Base-by-base conservation (phyloP, 2,888 invertebrate genomes). In the Aricia artaxerxes region DNA sequence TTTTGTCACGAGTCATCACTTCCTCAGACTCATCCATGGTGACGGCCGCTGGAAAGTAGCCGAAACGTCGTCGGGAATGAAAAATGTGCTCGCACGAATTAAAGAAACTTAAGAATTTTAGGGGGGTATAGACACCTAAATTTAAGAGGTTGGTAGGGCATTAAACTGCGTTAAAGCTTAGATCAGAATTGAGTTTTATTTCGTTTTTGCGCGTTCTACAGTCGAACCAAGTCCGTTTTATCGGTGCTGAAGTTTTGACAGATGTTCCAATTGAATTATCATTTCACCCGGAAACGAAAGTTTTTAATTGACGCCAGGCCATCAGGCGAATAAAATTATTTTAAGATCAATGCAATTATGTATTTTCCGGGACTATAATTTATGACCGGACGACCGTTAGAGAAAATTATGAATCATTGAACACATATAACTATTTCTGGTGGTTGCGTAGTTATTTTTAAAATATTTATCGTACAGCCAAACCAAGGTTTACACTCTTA, bases 211-310 rank as follows among this genome's bases (percentile, higher is more conserved):
- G 31, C 11, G 9, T 64, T 11, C 13, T 13, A 13, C 35, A 69
- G 13, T 4, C 11, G 69, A 69, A 69, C 4, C 0, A 38, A 38
- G 35, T 69, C 31, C 35, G 35, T 69, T 69, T 69, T 35, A 69
- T 64, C 64, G 24, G 24, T 24, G 69, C 4, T 69, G 69, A 69
- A 69, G 69, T 69, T 35, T 35, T 69, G 69, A 13, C 69, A 69
- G 69, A 69, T 69, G 13, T 69, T 69, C 1, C 13, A 35, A 9
- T 35, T 69, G 4, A 69, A 38, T 69, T 6, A 69, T 69, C 35
- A 38, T 35, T 69, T 69, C 69, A 69, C 35, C 16, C 35, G 69
- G 69, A 35, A 69, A 11, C 9, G 35, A 35, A 35, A 69, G 35
- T 13, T 69, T 38, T 69, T 35, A 69, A 38, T 69, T 69, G 64